Percentiles rank a stretch among this genome's conserved stretches.
Evolutionary conservation across 2,797 vertebrate genomes (phyloP).

Genomic region (Hypotaenidia philippensis): DNA sequence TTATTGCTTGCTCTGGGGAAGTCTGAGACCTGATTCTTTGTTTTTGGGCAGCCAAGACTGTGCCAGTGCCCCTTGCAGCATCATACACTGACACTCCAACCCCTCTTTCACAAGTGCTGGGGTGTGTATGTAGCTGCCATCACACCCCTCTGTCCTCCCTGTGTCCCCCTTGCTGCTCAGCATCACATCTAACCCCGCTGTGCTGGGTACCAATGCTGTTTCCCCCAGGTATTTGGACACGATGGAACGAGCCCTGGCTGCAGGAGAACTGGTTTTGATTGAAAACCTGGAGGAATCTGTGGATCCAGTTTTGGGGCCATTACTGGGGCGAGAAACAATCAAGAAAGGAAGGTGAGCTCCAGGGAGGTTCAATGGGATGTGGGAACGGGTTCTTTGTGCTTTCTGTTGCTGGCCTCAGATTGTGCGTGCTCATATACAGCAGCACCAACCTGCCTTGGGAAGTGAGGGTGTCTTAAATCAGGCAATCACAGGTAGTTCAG

Average conservation of each 20-base stretch:
- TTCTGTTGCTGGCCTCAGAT: not conserved
- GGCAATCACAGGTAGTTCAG: not conserved
- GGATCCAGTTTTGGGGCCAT: slow-evolving; percentile 93
- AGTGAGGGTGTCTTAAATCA: not conserved
- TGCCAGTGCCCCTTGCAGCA: not conserved
- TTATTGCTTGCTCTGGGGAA: not conserved
- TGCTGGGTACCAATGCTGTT: not conserved
- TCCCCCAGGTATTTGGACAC: slow-evolving; percentile 88
- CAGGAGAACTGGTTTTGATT: slow-evolving; percentile 90
- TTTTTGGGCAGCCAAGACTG: not conserved
- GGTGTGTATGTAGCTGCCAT: rapidly evolving
- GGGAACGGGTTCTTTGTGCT: not conserved
- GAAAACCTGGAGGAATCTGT: slow-evolving; percentile 92
- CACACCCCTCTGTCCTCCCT: rapidly evolving
- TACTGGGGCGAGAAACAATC: slow-evolving; percentile 93
- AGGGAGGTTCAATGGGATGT: rapidly evolving
- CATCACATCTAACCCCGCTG: not conserved
- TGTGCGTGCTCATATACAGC: not conserved
- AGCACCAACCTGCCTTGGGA: not conserved
- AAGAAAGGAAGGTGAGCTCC: slow-evolving; percentile 89
- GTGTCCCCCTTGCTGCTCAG: not conserved
- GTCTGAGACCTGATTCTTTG: not conserved
- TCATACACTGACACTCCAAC: not conserved
- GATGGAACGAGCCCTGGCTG: slow-evolving; percentile 88
- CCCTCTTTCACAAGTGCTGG: not conserved